Evolutionary conservation across 2,888 invertebrate genomes (phyloP), one percentile per base, ranked within the genome.

Genomic region (Holacanthella duospinosa): DNA sequence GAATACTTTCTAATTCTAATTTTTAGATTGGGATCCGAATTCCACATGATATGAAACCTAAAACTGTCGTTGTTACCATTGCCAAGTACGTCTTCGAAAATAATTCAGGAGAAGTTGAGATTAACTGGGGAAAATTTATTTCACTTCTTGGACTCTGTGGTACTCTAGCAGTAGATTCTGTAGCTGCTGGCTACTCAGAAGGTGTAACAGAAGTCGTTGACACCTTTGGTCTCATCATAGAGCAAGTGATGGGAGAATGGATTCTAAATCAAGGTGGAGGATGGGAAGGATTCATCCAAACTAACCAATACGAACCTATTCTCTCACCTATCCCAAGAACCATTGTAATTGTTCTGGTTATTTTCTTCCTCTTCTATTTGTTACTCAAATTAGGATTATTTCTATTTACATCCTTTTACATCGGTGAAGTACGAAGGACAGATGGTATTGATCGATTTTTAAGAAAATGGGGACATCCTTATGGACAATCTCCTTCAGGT

Each of bases 221-320:
- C 24, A 68, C 72, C 1, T 72, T 72, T 63, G 72, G 72, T 9
- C 61, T 68, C 28, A 62, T 72, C 1, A 66, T 68, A 1, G 72
- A 72, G 43, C 70, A 72, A 67, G 69, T 69, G 1, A 68, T 72
- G 69, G 72, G 69, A 4, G 68, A 68, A 28, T 72, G 72, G 72
- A 72, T 72, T 36, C 43, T 68, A 43, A 60, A 67, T 19, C 66
- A 59, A 12, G 57, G 48, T n/a, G 69, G 70, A 21, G 71, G 71
- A 12, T 71, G 71, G 71, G 70, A 69, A 54, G 68, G 68, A 43
- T 71, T 71, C 44, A 70, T 71, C 25, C 62, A 58, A 26, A 48
- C 67, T 1, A 71, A 70, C 54, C 66, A 65, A 1, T 68, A 68
- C 55, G 63, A 68, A 55, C 65, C 71, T 1, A 64, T 63, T 6